A percentile compares a stretch with the other conserved stretches of the same genome.
These are phyloP conservation scores for Actinopyga echinites DNA, from an alignment of 53 echinoderm and acorn worm genomes.

Conservation along the genomic window DNA sequence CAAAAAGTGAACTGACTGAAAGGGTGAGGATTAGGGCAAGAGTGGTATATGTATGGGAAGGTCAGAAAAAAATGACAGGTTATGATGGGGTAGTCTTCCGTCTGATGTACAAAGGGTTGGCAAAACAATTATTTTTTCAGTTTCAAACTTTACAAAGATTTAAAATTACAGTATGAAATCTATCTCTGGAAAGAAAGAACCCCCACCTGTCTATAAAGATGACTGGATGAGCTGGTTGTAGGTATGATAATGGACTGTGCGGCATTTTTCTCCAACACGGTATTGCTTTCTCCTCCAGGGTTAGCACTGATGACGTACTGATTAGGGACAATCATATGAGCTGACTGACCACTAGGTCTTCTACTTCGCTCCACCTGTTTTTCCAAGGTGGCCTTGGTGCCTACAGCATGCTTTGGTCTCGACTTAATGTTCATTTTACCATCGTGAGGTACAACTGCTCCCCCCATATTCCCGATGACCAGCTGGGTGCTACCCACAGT, in stretches of 20 bases:
- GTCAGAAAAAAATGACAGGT: too few relatives aligned
- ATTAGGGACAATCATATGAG: slow-evolving; percentile 35
- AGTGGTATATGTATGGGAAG: too few relatives aligned
- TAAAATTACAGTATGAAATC: too few relatives aligned
- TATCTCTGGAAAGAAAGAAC: too few relatives aligned
- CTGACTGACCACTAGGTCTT: slow-evolving; percentile 62
- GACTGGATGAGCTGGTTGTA: slow-evolving; percentile 66
- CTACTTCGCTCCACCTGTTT: slow-evolving; percentile 55
- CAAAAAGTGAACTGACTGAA: too few relatives aligned
- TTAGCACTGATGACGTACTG: slow-evolving; percentile 29
- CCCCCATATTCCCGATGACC: slow-evolving; percentile 82
- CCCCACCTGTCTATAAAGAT: slow-evolving; percentile 80
- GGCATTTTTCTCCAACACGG: slow-evolving; percentile 25
- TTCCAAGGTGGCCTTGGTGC: slow-evolving; percentile 50
- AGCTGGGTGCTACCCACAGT: slow-evolving; percentile 80
- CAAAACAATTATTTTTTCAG: too few relatives aligned
- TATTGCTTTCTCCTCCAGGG: slow-evolving; percentile 20
- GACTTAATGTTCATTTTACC: slow-evolving; percentile 94
- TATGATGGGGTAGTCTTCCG: too few relatives aligned
- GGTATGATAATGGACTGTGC: slow-evolving; percentile 61
- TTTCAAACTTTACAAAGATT: too few relatives aligned
- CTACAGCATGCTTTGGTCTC: slow-evolving; percentile 70
- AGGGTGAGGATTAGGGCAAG: too few relatives aligned
- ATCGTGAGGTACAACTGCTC: slow-evolving; percentile 76
- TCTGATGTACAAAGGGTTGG: too few relatives aligned